Conservation (phyloP, 2,797 vertebrate species). For the Anisognathus igniventris region DNA sequence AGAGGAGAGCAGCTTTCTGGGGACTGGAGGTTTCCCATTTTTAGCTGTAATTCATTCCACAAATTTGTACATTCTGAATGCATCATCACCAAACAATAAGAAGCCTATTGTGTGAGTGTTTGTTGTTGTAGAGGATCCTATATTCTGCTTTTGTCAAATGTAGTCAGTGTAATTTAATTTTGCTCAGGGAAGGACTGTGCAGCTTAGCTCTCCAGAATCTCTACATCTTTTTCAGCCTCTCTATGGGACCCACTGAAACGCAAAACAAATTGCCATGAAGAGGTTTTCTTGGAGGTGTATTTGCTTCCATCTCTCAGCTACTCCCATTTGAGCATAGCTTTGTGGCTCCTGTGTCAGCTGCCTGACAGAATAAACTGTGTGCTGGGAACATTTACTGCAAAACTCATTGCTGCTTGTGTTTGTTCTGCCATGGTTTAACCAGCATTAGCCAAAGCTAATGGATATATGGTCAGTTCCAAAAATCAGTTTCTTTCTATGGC, state of each 20-base stretch:
- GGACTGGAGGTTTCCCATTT: not conserved
- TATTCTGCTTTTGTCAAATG: not conserved
- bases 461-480: not conserved
- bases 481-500: not conserved
- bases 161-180: not conserved
- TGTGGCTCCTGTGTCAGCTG: accelerated
- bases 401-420: not conserved
- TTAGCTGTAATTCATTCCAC: not conserved
- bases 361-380: not conserved
- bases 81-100: not conserved
- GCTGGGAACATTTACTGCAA: not conserved
- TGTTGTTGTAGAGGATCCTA: not conserved
- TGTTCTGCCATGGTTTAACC: not conserved
- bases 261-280: not conserved
- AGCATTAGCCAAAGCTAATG: not conserved
- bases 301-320: not conserved
- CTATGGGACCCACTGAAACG: not conserved
- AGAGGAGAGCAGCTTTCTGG: not conserved
- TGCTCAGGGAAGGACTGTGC: not conserved
- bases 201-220: not conserved
- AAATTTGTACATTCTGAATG: not conserved
- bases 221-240: not conserved
- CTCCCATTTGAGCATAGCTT: not conserved
- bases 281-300: not conserved
- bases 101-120: not conserved